phyloP scores from a whole-genome alignment of 2,113 vertebrate species.

The Zosterops borbonicus region DNA sequence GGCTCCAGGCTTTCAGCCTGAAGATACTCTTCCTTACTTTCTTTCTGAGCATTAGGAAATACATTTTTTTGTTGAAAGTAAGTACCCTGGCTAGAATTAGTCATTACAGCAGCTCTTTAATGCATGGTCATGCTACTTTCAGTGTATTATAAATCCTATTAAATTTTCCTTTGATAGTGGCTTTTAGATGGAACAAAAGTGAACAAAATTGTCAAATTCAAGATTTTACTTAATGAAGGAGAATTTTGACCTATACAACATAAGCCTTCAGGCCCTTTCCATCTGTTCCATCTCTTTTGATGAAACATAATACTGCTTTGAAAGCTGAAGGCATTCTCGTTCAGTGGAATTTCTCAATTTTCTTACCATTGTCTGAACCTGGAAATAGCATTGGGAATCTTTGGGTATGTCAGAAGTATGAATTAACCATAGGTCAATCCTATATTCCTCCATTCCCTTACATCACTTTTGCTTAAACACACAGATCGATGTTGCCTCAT shows the following conservation, averaged over 20 bases:
- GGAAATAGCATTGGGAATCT: background rate
- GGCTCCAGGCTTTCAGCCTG: background rate
- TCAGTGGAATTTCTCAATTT: background rate
- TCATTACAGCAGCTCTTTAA: background rate
- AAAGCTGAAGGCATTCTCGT: background rate
- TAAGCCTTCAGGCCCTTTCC: background rate
- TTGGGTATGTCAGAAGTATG: background rate
- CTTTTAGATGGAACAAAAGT: constrained; percentile 1
- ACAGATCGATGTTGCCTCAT: accelerated
- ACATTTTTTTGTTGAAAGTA: background rate
- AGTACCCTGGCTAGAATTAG: background rate
- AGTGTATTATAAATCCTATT: background rate
- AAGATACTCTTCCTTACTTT: background rate
- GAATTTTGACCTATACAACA: background rate
- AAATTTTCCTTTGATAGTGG: background rate
- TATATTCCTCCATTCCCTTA: background rate
- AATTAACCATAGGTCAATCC: background rate
- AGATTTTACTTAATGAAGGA: background rate
- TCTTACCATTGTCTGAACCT: background rate
- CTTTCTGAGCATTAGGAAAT: background rate
- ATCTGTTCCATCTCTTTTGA: background rate
- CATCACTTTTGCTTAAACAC: background rate
- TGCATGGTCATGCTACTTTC: background rate
- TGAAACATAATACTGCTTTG: background rate
- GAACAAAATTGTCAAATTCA: background rate